Base-by-base conservation (phyloP, 2,888 invertebrate genomes). In the Drosophila kambysellisi region DNA sequence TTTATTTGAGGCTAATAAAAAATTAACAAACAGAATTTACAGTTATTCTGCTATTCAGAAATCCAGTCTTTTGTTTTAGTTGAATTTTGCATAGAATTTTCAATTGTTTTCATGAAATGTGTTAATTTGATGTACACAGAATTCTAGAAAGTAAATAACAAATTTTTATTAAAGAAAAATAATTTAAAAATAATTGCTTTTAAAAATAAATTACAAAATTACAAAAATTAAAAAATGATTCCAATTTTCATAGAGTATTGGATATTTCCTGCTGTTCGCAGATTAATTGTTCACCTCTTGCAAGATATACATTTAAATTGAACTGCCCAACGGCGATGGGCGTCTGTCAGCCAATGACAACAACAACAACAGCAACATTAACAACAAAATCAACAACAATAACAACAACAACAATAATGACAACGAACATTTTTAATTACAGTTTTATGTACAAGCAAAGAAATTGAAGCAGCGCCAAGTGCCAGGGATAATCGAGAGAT, bases 371-470 rank as follows among this genome's bases (percentile, higher is more conserved):
- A 64, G 8, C 2, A 60, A 29, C 48, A 57, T 15, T 25, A 50
- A 17, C 15, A 33, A 7, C 17, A 30, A 29, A 35, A 39, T 4
- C 7, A 15, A n/a, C n/a, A n/a, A n/a, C 4, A 41, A 5, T 2
- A 6, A 72, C 37, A 33, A 17, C 37, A 33, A 39, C 37, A 63
- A 20, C 29, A 30, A 51, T 30, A 72, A 43, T 35, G 50, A 37
- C 56, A 68, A 37, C 41, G 64, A 73, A 65, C 68, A 76, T 79
- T 89, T 89, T 89, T 85, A 85, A 89, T 85, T 85, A 84, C 88
- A 74, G 68, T 77, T 89, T 89, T 82, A 77, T 72, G 71, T 54
- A 50, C 25, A 69, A 69, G 68, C 60, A 81, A 62, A 76, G 54
- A 70, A 70, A 73, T 43, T 65, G 50, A 70, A 46, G 30, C 39